These are phyloP conservation scores for Diarsia mendica DNA, from an alignment of 2,888 invertebrate species.

Conservation along the genomic window DNA sequence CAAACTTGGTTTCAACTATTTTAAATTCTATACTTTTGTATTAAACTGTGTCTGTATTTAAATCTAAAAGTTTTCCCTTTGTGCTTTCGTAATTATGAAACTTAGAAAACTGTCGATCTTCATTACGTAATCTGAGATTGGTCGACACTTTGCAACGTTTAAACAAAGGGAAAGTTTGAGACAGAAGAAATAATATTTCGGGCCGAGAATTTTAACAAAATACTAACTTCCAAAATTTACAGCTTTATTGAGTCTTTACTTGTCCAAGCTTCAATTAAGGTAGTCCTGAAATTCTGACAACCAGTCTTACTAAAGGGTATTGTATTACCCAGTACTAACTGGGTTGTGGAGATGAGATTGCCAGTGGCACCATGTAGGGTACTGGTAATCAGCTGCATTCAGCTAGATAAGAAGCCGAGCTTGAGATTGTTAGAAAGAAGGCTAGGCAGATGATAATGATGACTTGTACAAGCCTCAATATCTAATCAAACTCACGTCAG, in stretches of 20 bases:
- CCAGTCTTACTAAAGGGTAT: no score
- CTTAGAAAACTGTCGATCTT: slow-evolving; percentile 64
- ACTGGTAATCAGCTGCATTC: no score
- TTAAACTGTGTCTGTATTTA: slow-evolving; percentile 59
- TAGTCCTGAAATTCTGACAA: no score
- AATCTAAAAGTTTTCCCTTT: slow-evolving; percentile 56
- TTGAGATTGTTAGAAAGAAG: no score
- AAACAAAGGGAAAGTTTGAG: slow-evolving; percentile 24
- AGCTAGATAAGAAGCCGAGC: no score
- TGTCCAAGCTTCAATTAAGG: background rate
- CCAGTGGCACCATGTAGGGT: no score
- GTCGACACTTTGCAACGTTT: slow-evolving; percentile 48
- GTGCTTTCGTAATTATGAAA: slow-evolving; percentile 64
- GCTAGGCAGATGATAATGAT: no score
- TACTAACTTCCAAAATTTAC: slow-evolving; percentile 2
- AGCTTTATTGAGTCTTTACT: background rate
- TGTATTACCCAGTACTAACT: no score
- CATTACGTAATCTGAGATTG: slow-evolving; percentile 61
- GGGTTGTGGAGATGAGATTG: no score
- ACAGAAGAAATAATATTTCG: slow-evolving; percentile 35
- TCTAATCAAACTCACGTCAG: background rate
- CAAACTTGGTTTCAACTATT: slow-evolving; percentile 49
- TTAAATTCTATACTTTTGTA: slow-evolving; percentile 51
- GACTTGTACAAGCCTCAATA: background rate
- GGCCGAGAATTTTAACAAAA: background rate